Base-by-base conservation (phyloP, 53 echinoderm and acorn worm genomes). In the Echinarachnius parma region DNA sequence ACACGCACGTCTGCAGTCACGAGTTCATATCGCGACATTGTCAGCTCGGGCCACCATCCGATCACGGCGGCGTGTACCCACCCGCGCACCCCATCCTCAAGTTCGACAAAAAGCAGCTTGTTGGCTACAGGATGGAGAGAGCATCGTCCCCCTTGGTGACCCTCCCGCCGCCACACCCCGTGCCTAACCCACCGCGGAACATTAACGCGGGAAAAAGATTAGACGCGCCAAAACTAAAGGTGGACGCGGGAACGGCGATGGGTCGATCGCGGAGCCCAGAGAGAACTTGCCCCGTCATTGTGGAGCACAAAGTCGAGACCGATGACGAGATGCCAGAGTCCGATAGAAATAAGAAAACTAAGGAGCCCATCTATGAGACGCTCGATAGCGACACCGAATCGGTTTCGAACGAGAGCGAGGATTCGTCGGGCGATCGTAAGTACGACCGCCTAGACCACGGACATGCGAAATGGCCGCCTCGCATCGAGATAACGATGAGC, bases 351-450 rank as follows among this genome's bases (percentile, higher is more conserved):
- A 44, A 54, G n/a, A 34, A 64, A 4, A 11, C 28, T n/a, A 42
- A 31, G 24, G 69, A 70, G 33, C 80, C 80, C 0, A 56, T 80
- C 33, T 80, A 80, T 52, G 80, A 69, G 61, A 80, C 80, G 48
- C 80, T 80, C 34, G 80, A 80, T 27, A 69, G 69, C 34, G 80
- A 69, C 20, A 47, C 60, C 7, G 69, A 68, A 19, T 58, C 29
- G 18, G 46, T 45, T 14, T 4, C 22, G 26, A 34, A 33, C 34
- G 69, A 46, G 13, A 70, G 69, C 28, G 80, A 69, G 37, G 69
- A 62, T 39, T 7, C 57, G 57, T 22, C 2, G 4, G 39, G 13
- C 50, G 57, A 57, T 27, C 26, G 57, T 8, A 28, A 57, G 28
- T 57, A 57, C 57, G 57, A 57, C 16, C 57, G 28, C 8, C 57